These are phyloP conservation scores for Pionites leucogaster DNA, from an alignment of 2,113 vertebrate species.

Conservation along the genomic window DNA sequence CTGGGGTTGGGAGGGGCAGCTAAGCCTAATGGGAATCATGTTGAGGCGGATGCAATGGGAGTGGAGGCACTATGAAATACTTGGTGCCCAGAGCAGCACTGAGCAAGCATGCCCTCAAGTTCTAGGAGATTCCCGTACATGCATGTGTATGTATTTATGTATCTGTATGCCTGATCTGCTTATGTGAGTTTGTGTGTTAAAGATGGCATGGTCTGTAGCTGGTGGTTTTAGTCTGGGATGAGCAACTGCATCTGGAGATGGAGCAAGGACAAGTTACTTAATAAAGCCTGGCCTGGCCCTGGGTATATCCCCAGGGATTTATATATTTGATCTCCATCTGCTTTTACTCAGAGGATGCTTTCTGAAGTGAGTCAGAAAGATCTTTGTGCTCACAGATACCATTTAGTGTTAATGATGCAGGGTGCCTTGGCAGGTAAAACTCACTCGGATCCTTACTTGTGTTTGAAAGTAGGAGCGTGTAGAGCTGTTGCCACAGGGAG, in stretches of 20 bases:
- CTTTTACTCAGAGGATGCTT: accelerated
- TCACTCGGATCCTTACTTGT: too few relatives aligned
- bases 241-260: not conserved
- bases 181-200: not conserved
- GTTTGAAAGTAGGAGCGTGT: not conserved
- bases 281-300: not conserved
- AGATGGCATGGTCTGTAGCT: not conserved
- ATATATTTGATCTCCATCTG: not conserved
- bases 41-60: too few relatives aligned
- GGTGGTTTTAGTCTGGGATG: not conserved
- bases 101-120: not conserved
- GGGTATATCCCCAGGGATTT: not conserved
- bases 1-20: not conserved
- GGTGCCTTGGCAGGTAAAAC: accelerated
- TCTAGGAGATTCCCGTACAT: not conserved
- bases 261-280: not conserved
- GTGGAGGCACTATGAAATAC: not conserved
- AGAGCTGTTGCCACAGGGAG: accelerated
- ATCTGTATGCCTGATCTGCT: not conserved
- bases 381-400: not conserved
- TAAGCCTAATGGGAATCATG: not conserved
- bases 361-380: not conserved
- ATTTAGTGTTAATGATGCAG: not conserved
- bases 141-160: not conserved
- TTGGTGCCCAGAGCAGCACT: accelerated